Conservation (phyloP, 2,797 vertebrate genomes). For the Chanos chanos region DNA sequence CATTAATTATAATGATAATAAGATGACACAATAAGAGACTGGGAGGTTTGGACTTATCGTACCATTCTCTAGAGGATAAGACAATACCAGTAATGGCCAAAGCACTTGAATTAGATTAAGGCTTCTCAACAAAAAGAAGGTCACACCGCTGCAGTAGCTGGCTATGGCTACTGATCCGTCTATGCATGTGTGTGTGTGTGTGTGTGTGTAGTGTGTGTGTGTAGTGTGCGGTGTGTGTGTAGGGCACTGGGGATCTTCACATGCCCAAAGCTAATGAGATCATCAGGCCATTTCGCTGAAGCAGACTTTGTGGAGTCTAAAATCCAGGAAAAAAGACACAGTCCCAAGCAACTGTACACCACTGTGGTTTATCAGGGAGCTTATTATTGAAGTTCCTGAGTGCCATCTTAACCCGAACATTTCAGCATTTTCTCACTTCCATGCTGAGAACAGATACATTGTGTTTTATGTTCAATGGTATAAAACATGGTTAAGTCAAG, state of each 20-base stretch:
- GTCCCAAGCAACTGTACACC: slow-evolving; percentile 9
- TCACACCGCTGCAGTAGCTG: slow-evolving; percentile 9
- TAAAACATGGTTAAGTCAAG: too few relatives aligned
- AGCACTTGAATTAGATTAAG: slow-evolving; percentile 33
- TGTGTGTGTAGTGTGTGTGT: slow-evolving; percentile 1
- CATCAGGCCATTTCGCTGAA: slow-evolving; percentile 35
- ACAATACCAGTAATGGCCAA: slow-evolving; percentile 23
- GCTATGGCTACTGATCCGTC: slow-evolving; percentile 23
- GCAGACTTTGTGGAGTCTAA: slow-evolving; percentile 35
- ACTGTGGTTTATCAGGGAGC: slow-evolving; percentile 13
- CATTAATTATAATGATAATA: too few relatives aligned
- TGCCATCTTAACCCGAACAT: slow-evolving; percentile 6
- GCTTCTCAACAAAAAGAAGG: slow-evolving; percentile 10
- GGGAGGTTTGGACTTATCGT: slow-evolving; percentile 3
- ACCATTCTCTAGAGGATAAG: slow-evolving; percentile 17
- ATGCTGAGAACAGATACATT: too few relatives aligned
- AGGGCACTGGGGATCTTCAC: slow-evolving; percentile 25
- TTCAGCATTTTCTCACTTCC: neutral
- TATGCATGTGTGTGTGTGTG: slow-evolving; percentile 5
- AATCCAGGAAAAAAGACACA: neutral
- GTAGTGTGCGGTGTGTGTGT: neutral
- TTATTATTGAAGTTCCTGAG: slow-evolving; percentile 24
- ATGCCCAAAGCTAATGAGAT: slow-evolving; percentile 40
- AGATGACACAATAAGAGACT: slow-evolving; percentile 3
- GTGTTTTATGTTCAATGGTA: too few relatives aligned